Percentiles rank a stretch among this genome's conserved stretches.
Evolutionary conservation across 2,888 invertebrate genomes (phyloP).

Genomic region (Ecdyonurus torrentis): DNA sequence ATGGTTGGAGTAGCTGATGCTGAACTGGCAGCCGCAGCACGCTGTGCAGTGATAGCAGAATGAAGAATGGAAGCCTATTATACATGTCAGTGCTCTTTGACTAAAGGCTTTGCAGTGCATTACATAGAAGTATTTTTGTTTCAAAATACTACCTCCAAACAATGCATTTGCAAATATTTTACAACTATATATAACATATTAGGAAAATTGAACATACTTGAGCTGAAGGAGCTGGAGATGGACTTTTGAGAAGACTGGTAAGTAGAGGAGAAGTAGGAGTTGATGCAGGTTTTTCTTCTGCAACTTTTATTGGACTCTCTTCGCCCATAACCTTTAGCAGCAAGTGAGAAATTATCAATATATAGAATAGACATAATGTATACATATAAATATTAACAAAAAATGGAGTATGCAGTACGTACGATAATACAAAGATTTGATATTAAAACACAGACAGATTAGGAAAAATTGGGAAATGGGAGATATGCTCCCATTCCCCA

Average conservation of each 20-base stretch:
- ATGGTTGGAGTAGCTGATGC: slow-evolving; percentile 30
- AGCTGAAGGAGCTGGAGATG: slow-evolving; percentile 33
- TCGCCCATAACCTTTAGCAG: slow-evolving; percentile 15
- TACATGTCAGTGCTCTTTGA: too few species aligned
- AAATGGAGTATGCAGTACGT: too few species aligned
- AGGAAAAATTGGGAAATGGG: too few species aligned
- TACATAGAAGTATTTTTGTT: too few species aligned
- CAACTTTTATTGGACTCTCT: slow-evolving; percentile 24
- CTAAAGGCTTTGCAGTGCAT: too few species aligned
- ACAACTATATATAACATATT: neutral
- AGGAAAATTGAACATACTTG: slow-evolving; percentile 19
- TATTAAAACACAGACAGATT: too few species aligned
- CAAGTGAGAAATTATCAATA: slow-evolving; percentile 12
- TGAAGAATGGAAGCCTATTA: slow-evolving; percentile 15
- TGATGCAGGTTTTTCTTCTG: slow-evolving; percentile 10
- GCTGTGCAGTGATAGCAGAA: slow-evolving; percentile 22
- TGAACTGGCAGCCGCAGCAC: slow-evolving; percentile 18
- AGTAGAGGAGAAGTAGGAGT: slow-evolving; percentile 43
- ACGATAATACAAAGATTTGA: too few species aligned
- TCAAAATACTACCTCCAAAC: neutral
- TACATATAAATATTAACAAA: too few species aligned
- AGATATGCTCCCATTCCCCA: too few species aligned
- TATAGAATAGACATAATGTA: too few species aligned
- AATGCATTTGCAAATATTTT: neutral
- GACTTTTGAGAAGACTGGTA: slow-evolving; percentile 64